Percentiles rank a stretch among this genome's conserved stretches.
Conservation (phyloP, 2,113 vertebrate genomes). For the Phrynocephalus versicolor region DNA sequence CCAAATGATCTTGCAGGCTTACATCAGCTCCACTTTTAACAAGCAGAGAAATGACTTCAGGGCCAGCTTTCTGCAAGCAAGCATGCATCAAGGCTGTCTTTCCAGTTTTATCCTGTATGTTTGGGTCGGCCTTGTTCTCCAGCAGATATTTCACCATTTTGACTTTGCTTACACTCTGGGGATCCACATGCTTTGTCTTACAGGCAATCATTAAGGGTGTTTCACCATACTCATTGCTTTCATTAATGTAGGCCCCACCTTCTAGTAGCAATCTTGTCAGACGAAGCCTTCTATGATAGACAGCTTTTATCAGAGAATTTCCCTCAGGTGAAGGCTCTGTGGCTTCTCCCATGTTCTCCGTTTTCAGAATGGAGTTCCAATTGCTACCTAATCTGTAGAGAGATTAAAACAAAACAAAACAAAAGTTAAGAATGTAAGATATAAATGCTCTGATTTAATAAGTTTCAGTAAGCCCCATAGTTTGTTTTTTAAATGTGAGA, state of each 20-base stretch:
- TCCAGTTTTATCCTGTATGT: slow-evolving; percentile 92
- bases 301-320: slow-evolving; percentile 88
- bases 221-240: slow-evolving; percentile 90
- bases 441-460: background rate
- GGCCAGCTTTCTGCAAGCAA: slow-evolving; percentile 81
- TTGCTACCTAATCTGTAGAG: slow-evolving; percentile 19
- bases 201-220: slow-evolving; percentile 92
- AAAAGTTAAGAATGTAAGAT: slow-evolving; percentile 8
- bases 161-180: slow-evolving; percentile 86
- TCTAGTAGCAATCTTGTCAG: slow-evolving; percentile 89
- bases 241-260: slow-evolving; percentile 90
- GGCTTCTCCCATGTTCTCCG: slow-evolving; percentile 71
- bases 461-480: background rate
- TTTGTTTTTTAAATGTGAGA: background rate
- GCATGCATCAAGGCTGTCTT: slow-evolving; percentile 92
- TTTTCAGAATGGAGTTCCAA: slow-evolving; percentile 10
- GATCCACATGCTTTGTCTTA: slow-evolving; percentile 81
- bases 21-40: slow-evolving; percentile 84
- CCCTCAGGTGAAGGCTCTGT: slow-evolving; percentile 80
- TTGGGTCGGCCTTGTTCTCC: slow-evolving; percentile 89
- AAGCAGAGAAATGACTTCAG: slow-evolving; percentile 84
- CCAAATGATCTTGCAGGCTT: slow-evolving; percentile 86
- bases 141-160: slow-evolving; percentile 92
- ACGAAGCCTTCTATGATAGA: slow-evolving; percentile 86
- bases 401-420: background rate